Evolutionary conservation across 2,888 invertebrate genomes (phyloP).

Genomic region (Tenthredo distinguenda): DNA sequence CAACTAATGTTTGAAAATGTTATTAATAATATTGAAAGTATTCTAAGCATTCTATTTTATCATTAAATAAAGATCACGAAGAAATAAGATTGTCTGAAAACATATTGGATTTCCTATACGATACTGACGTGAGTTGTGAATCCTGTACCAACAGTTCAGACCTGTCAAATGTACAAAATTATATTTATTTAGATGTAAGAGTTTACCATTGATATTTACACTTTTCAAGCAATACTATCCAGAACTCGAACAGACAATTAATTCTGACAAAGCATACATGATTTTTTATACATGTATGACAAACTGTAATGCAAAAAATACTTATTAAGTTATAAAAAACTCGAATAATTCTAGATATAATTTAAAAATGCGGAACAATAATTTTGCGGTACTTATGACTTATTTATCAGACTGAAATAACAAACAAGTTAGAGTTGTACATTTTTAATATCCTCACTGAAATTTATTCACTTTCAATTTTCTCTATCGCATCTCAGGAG

Average conservation of each 20-base stretch:
- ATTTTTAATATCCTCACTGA: background rate
- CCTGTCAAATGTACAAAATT: constrained; percentile 19
- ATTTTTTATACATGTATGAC: background rate
- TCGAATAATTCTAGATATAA: background rate
- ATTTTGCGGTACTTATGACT: background rate
- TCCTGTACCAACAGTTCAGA: constrained; percentile 23
- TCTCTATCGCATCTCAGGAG: background rate
- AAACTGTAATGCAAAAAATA: background rate
- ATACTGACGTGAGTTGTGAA: background rate
- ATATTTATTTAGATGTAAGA: background rate
- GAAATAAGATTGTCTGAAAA: background rate
- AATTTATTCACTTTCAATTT: background rate
- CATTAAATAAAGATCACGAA: constrained; percentile 26
- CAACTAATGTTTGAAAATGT: background rate
- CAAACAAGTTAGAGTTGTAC: background rate
- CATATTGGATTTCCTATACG: background rate
- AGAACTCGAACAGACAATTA: background rate
- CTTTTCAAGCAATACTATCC: background rate
- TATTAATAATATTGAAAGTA: constrained; percentile 37
- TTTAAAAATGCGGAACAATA: background rate
- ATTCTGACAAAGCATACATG: background rate
- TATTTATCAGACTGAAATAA: background rate
- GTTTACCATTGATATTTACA: background rate
- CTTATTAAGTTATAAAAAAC: background rate
- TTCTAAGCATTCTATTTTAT: background rate